A percentile compares a stretch with the other conserved stretches of the same genome.
These are phyloP conservation scores for Lagria hirta DNA, from an alignment of 2,888 invertebrate genomes.

Conservation along the genomic window DNA sequence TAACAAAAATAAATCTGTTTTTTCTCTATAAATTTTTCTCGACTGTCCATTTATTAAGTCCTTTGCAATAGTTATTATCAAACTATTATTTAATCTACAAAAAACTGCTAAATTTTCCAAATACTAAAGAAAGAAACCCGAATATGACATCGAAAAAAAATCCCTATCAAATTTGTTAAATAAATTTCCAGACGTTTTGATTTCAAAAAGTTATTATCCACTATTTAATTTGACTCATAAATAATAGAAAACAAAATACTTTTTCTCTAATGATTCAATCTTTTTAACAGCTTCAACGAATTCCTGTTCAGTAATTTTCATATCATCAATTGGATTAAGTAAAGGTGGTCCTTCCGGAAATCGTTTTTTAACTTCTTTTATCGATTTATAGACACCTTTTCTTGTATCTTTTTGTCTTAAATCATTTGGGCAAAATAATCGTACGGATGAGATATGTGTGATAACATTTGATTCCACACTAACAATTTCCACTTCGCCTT, in stretches of 20 bases:
- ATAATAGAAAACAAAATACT: no score
- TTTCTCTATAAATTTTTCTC: no score
- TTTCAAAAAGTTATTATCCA: no score
- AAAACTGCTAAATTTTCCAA: no score
- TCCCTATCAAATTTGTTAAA: no score
- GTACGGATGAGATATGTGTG: conserved; percentile 83
- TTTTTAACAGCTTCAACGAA: conserved; percentile 80
- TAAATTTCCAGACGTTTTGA: no score
- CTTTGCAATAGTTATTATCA: no score
- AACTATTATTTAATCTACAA: no score
- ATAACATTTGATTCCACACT: conserved; percentile 82
- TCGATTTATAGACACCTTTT: conserved; percentile 80
- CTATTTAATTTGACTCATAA: background rate
- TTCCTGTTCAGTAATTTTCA: conserved; percentile 86
- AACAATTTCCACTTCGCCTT: conserved; percentile 87
- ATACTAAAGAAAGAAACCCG: no score
- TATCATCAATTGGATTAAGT: conserved; percentile 91
- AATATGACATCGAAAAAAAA: no score
- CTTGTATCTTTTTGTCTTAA: conserved; percentile 82
- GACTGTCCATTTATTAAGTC: no score
- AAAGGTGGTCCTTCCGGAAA: conserved; percentile 87
- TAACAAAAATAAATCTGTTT: no score
- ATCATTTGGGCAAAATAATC: conserved; percentile 90
- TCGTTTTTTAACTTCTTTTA: conserved; percentile 85
- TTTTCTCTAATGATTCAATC: conserved; percentile 80